Base-by-base conservation (phyloP, 2,113 vertebrate species). In the Tor tambroides region DNA sequence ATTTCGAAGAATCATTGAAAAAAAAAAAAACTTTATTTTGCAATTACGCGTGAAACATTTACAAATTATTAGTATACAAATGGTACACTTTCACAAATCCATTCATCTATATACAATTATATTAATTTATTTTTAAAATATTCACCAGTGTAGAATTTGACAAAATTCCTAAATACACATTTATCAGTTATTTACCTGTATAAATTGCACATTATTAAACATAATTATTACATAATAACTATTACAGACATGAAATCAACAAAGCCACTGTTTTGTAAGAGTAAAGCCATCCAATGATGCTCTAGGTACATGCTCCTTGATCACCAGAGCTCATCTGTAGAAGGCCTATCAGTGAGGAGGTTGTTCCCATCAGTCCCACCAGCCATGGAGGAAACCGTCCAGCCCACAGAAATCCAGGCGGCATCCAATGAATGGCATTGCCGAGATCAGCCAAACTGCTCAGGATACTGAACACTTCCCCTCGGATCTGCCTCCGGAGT, bases 361-460 rank as follows among this genome's bases (percentile, higher is more conserved):
- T 0, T 0, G 97, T 99, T 1, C 98, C 98, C 94, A 99, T 91
- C 51, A 99, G 95, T 28, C 98, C 98, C 35, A 99, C 97, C 46
- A 99, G 87, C 98, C 98, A 99, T 0, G 89, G 91, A 4, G 98
- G 97, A 89, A 97, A 97, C 4, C 14, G 72, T 32, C 97, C 97
- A 0, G 96, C 97, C 98, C 98, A 99, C 1, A 99, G 94, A 67
- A 99, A 92, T 0, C 98, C 98, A 0, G 94, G 93, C 0, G 98
- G 97, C 95, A 99, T 95, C 98, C 98, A 99, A 80, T 99, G 97
- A 89, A 99, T 83, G 0, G 98, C 97, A 0, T 98, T 99, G 89
- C 90, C 92, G 76, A 99, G 93, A 90, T 99, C 98, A 0, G 96
- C 96, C 89, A 92, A 4, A 49, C 93, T 93, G 76, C 95, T 93